Percentiles rank a stretch among this genome's conserved stretches.
phyloP scores from a whole-genome alignment of 2,888 invertebrate species.

The Eupithecia inturbata region DNA sequence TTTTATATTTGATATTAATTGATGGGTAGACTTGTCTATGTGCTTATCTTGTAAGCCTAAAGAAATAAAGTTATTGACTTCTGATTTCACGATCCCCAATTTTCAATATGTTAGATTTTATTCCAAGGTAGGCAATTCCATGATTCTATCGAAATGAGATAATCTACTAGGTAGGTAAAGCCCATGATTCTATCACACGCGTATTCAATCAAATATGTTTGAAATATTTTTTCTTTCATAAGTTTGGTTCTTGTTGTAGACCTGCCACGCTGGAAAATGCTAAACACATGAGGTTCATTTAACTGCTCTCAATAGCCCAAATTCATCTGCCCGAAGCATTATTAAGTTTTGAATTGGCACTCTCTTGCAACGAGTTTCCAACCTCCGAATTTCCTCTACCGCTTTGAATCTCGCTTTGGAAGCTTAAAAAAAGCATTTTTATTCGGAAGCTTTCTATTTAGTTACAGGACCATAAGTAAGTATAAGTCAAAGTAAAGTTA shows the following conservation, averaged over 20 bases:
- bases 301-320: conserved; percentile 30
- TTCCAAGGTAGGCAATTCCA: too few relatives aligned
- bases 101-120: too few relatives aligned
- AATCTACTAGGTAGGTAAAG: too few relatives aligned
- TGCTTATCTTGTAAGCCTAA: too few relatives aligned
- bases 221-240: not conserved
- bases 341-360: conserved; percentile 42
- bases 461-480: conserved; percentile 8
- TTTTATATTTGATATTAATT: too few relatives aligned
- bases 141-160: too few relatives aligned
- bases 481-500: too few relatives aligned
- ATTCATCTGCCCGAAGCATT: conserved; percentile 36
- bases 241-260: not conserved
- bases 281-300: conserved; percentile 31
- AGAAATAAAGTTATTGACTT: too few relatives aligned
- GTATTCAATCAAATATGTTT: not conserved
- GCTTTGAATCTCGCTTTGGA: conserved; percentile 30
- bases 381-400: conserved; percentile 26
- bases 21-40: too few relatives aligned
- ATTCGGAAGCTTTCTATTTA: conserved; percentile 34
- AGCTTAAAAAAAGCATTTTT: conserved; percentile 36
- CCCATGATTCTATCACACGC: too few relatives aligned
- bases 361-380: conserved; percentile 34
- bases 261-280: conserved; percentile 16
- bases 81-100: too few relatives aligned